Evolutionary conservation across 1,140 invertebrate genomes (phyloP).

Genomic region (Drosophila tsacasi): DNA sequence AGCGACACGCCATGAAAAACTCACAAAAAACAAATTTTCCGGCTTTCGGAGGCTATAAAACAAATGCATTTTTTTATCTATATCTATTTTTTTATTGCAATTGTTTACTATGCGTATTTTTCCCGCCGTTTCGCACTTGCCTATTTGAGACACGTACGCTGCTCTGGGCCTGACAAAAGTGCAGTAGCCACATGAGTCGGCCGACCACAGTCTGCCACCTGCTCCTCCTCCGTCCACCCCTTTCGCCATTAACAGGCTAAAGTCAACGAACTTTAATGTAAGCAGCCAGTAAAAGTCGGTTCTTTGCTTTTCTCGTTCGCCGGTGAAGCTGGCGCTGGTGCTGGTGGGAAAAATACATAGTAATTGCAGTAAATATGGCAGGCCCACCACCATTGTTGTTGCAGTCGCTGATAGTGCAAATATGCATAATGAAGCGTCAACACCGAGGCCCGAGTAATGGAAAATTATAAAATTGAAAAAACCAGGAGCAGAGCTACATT

Average conservation of each 20-base stretch:
- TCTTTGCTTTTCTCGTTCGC: conserved; percentile 41
- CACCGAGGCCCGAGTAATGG: conserved; percentile 32
- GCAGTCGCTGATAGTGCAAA: conserved; percentile 66
- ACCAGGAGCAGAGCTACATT: neutral
- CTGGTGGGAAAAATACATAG: conserved; percentile 38
- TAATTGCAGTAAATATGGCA: conserved; percentile 36
- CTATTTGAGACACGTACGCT: conserved; percentile 70
- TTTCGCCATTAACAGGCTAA: conserved; percentile 12
- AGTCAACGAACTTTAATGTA: conserved; percentile 64
- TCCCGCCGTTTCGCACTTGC: conserved; percentile 45
- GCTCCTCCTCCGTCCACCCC: neutral
- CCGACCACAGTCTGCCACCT: conserved; percentile 45
- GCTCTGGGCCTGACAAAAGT: conserved; percentile 44
- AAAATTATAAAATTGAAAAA: neutral
- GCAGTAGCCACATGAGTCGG: conserved; percentile 57
- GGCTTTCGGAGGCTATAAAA: conserved; percentile 54
- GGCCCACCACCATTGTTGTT: conserved; percentile 41
- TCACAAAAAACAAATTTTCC: conserved; percentile 81
- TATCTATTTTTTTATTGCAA: conserved; percentile 17
- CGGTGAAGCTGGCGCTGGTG: conserved; percentile 15
- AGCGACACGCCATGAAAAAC: conserved; percentile 56
- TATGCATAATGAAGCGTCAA: conserved; percentile 62
- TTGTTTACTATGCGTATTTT: conserved; percentile 36
- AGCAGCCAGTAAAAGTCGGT: conserved; percentile 52
- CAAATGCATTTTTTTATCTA: conserved; percentile 62